These are phyloP conservation scores for Circaetus gallicus DNA, from an alignment of 2,113 vertebrate genomes.

Conservation along the genomic window DNA sequence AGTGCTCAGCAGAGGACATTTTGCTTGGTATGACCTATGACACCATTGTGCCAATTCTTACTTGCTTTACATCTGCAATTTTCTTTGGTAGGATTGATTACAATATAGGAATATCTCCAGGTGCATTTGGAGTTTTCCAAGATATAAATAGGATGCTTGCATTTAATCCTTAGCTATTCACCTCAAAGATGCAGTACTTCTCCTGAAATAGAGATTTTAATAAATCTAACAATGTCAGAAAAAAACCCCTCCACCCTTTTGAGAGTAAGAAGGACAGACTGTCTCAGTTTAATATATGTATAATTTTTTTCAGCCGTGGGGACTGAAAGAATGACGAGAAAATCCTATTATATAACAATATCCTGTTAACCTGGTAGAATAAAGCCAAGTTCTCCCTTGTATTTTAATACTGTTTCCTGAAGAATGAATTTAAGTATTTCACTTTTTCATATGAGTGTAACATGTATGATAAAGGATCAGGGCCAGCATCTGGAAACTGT, in stretches of 20 bases:
- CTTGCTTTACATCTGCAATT: neutral
- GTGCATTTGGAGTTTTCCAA: neutral
- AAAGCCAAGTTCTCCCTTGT: neutral
- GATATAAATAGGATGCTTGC: neutral
- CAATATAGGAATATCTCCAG: neutral
- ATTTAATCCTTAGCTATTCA: neutral
- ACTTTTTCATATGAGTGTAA: constrained; percentile 14
- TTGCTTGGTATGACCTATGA: neutral
- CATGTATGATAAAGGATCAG: neutral
- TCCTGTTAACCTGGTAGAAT: neutral
- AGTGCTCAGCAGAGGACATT: neutral
- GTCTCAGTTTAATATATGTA: neutral
- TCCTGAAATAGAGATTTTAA: constrained; percentile 40
- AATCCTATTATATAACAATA: neutral
- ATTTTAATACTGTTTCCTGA: constrained; percentile 17
- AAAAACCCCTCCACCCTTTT: neutral
- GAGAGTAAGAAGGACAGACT: neutral
- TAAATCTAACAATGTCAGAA: constrained; percentile 3
- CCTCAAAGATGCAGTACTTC: neutral
- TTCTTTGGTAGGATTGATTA: neutral
- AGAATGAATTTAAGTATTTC: constrained; percentile 10
- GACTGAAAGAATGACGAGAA: neutral
- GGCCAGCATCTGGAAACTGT: neutral
- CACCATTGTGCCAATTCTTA: neutral
- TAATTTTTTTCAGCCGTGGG: neutral